Evolutionary conservation across 2,888 invertebrate genomes (phyloP).

Genomic region (Petrolisthes cinctipes): DNA sequence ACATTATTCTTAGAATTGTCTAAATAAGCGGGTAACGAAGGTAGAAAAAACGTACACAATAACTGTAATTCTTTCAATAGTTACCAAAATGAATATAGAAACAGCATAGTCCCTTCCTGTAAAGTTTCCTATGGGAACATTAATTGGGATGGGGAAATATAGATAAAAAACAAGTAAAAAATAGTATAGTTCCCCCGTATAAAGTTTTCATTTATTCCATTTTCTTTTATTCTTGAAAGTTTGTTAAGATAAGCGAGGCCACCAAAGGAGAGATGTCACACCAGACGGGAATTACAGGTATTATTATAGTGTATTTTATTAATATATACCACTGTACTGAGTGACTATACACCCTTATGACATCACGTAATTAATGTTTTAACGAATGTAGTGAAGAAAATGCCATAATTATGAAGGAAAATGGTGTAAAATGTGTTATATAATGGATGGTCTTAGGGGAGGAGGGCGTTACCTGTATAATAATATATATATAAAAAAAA

Average conservation of each 20-base stretch:
- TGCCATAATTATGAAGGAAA: background rate
- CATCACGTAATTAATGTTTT: no score
- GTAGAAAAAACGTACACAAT: no score
- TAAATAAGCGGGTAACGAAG: no score
- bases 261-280: conserved; percentile 42
- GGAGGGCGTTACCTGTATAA: no score
- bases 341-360: no score
- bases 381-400: no score
- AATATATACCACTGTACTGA: background rate
- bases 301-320: background rate
- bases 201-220: background rate
- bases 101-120: background rate
- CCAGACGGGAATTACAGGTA: conserved; percentile 57
- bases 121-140: background rate
- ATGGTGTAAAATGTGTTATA: background rate
- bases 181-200: background rate
- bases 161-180: background rate
- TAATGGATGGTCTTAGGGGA: background rate
- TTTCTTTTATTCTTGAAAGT: background rate
- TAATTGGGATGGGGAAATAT: no score
- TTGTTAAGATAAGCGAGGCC: background rate
- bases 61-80: no score
- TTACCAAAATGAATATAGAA: background rate
- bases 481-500: no score
- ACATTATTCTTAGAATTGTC: no score